phyloP scores from a whole-genome alignment of 1,140 invertebrate genomes.

The Dendrolimus kikuchii region DNA sequence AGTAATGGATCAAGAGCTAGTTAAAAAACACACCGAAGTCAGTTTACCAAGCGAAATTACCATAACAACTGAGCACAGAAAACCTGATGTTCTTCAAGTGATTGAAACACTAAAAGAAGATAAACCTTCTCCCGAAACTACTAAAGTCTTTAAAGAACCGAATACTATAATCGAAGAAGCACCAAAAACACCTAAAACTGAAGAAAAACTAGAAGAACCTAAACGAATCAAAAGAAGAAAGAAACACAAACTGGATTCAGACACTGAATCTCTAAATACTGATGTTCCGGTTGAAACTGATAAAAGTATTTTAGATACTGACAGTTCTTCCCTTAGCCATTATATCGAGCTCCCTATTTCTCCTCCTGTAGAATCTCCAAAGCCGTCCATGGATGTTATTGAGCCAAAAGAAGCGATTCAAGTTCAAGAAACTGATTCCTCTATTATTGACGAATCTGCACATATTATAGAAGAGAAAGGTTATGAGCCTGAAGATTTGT shows the following conservation, averaged over 20 bases:
- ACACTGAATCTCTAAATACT: constrained; percentile 27
- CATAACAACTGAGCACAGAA: constrained; percentile 30
- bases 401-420: constrained; percentile 13
- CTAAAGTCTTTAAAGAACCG: background rate
- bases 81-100: constrained; percentile 5
- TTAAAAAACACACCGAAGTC: constrained; percentile 50
- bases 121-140: background rate
- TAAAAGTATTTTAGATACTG: constrained; percentile 40
- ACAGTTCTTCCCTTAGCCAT: constrained; percentile 55
- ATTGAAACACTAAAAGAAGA: constrained; percentile 16
- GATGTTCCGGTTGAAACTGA: constrained; percentile 36
- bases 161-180: constrained; percentile 5
- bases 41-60: constrained; percentile 38
- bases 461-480: constrained; percentile 44
- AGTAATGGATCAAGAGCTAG: constrained; percentile 34
- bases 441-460: constrained; percentile 40
- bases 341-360: constrained; percentile 52
- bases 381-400: constrained; percentile 38
- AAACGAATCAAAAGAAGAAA: constrained; percentile 40
- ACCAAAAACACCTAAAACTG: constrained; percentile 10
- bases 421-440: constrained; percentile 20
- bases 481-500: constrained; percentile 62
- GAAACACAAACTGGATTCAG: constrained; percentile 31
- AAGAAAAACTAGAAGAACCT: constrained; percentile 23
- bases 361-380: constrained; percentile 43